These are phyloP conservation scores for Halocynthia aurantium DNA, from an alignment of 23 tunicate species.

Conservation along the genomic window DNA sequence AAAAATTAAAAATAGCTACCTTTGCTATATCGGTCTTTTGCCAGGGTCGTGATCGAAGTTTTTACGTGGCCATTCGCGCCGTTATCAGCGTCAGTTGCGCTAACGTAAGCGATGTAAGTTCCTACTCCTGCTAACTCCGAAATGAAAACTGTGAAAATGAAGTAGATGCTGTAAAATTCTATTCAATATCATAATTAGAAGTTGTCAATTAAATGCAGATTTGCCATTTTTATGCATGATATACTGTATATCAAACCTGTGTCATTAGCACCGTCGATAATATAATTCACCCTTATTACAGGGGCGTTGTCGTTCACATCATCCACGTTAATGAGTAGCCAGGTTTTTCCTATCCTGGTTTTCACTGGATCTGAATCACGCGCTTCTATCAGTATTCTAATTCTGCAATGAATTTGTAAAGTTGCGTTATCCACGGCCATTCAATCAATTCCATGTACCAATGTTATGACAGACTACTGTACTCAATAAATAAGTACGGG, in stretches of 20 bases:
- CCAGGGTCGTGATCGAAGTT: conserved; percentile 17
- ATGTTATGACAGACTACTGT: no score
- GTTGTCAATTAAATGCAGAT: no score
- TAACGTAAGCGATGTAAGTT: conserved; percentile 72
- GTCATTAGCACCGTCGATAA: conserved; percentile 15
- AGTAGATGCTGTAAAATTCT: background rate
- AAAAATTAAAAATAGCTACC: background rate
- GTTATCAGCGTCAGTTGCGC: conserved; percentile 53
- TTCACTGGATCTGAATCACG: conserved; percentile 59
- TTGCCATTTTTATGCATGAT: no score
- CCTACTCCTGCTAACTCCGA: conserved; percentile 36
- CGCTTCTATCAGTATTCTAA: conserved; percentile 62
- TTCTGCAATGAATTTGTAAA: conserved; percentile 1
- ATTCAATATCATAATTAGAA: background rate
- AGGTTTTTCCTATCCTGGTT: conserved; percentile 46
- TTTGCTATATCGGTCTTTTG: conserved; percentile 9
- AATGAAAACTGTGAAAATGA: conserved; percentile 43
- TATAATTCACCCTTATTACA: conserved; percentile 36
- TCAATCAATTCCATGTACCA: no score
- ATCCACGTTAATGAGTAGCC: conserved; percentile 41
- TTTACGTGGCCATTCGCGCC: conserved; percentile 58
- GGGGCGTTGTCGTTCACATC: conserved; percentile 84
- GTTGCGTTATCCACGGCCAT: background rate
- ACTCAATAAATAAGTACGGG: no score
- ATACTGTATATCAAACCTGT: conserved; percentile 33